phyloP scores from a whole-genome alignment of 2,888 invertebrate genomes.

The Eudemis profundana region DNA sequence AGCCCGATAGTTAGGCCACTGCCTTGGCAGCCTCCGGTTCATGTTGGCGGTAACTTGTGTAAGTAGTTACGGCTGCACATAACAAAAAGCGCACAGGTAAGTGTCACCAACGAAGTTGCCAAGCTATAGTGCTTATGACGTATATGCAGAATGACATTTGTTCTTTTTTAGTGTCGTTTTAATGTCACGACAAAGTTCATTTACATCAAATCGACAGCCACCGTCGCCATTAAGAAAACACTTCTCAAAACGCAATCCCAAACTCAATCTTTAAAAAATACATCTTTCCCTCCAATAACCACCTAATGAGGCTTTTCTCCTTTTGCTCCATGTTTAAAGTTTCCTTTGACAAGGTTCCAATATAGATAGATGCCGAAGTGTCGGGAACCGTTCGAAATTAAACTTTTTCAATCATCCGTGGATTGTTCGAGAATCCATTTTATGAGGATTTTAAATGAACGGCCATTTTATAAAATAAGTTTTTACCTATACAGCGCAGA shows the following conservation, averaged over 20 bases:
- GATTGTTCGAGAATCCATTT: conserved; percentile 54
- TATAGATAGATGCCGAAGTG: conserved; percentile 54
- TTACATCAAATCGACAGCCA: too few species aligned
- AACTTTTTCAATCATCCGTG: conserved; percentile 72
- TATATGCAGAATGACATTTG: too few species aligned
- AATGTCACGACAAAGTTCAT: too few species aligned
- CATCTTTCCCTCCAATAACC: conserved; percentile 13
- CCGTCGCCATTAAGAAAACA: neutral
- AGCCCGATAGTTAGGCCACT: too few species aligned
- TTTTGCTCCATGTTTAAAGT: conserved; percentile 24
- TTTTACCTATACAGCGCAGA: neutral
- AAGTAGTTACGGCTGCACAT: too few species aligned
- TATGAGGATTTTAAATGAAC: conserved; percentile 44
- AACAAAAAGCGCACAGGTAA: too few species aligned
- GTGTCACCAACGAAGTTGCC: too few species aligned
- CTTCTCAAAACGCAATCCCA: conserved; percentile 4
- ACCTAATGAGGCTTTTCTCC: conserved; percentile 20
- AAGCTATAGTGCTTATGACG: too few species aligned
- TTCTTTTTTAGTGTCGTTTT: too few species aligned
- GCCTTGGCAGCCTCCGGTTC: too few species aligned
- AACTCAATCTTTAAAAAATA: conserved; percentile 13
- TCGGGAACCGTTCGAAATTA: conserved; percentile 54
- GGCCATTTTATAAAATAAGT: conserved; percentile 29
- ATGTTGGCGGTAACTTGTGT: too few species aligned
- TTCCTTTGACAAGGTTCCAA: conserved; percentile 42